A percentile compares a stretch with the other conserved stretches of the same genome.
Evolutionary conservation across 64 coral and sea anemone species (phyloP).

Genomic region (Stichodactyla mertensii): DNA sequence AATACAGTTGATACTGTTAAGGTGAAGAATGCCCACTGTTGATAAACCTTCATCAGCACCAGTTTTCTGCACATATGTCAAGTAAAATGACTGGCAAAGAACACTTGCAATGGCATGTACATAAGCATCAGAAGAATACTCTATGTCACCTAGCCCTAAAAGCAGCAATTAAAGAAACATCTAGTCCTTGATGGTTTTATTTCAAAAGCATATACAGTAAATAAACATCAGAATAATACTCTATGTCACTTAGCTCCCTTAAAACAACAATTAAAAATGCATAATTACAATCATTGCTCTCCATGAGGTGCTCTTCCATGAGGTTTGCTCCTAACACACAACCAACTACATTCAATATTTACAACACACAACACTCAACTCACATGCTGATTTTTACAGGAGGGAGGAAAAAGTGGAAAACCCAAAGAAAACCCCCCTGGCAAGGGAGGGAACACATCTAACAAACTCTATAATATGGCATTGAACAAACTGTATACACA

Average conservation of each 20-base stretch:
- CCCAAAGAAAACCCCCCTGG: too few relatives aligned
- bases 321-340: too few relatives aligned
- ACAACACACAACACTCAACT: too few relatives aligned
- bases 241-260: slow-evolving; percentile 54
- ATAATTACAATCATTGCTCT: background rate
- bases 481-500: too few relatives aligned
- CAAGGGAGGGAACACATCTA: too few relatives aligned
- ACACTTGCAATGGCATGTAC: slow-evolving; percentile 53
- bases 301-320: too few relatives aligned
- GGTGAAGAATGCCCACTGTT: slow-evolving; percentile 45
- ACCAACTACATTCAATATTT: too few relatives aligned
- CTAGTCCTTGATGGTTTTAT: too few relatives aligned
- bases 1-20: slow-evolving; percentile 74
- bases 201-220: too few relatives aligned
- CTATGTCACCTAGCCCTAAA: slow-evolving; percentile 56
- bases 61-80: slow-evolving; percentile 62
- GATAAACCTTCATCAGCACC: slow-evolving; percentile 51
- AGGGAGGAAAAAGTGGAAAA: too few relatives aligned
- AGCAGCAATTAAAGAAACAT: background rate
- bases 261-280: background rate
- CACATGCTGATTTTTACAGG: too few relatives aligned
- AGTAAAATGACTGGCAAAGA: slow-evolving; percentile 60
- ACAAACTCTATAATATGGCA: too few relatives aligned
- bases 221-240: slow-evolving; percentile 49
- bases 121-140: slow-evolving; percentile 52